Evolutionary conservation across 1,140 invertebrate species (phyloP).

Genomic region (Euura lappo): DNA sequence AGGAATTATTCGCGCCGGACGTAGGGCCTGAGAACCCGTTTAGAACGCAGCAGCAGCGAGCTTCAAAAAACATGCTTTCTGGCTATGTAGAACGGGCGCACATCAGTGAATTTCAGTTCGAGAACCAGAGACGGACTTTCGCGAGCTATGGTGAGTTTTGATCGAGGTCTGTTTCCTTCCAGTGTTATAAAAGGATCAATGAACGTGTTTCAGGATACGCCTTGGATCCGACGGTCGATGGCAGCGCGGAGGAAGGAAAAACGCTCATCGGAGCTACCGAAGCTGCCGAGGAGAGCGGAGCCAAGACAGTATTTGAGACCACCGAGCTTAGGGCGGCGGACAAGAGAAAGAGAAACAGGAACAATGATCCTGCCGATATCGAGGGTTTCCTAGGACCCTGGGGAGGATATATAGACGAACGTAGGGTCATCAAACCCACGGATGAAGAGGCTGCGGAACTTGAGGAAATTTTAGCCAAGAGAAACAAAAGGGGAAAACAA

Average conservation of each 20-base stretch:
- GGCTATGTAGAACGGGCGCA: slow-evolving; percentile 96
- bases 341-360: slow-evolving; percentile 90
- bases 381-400: slow-evolving; percentile 97
- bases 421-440: slow-evolving; percentile 83
- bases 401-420: slow-evolving; percentile 94
- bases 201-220: slow-evolving; percentile 76
- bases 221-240: slow-evolving; percentile 88
- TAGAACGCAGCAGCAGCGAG: slow-evolving; percentile 86
- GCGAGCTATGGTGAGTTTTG: slow-evolving; percentile 77
- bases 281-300: slow-evolving; percentile 68
- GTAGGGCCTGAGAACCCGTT: slow-evolving; percentile 92
- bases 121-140: slow-evolving; percentile 96
- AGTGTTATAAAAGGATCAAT: background rate
- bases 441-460: slow-evolving; percentile 92
- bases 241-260: slow-evolving; percentile 65
- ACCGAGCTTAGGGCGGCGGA: slow-evolving; percentile 75
- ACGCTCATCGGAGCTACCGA: slow-evolving; percentile 73
- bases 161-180: background rate
- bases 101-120: slow-evolving; percentile 97
- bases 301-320: slow-evolving; percentile 89
- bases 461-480: slow-evolving; percentile 94
- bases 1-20: slow-evolving; percentile 92
- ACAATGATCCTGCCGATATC: slow-evolving; percentile 90
- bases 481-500: slow-evolving; percentile 82
- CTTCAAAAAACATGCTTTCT: slow-evolving; percentile 89